Percentiles rank a stretch among this genome's conserved stretches.
phyloP scores from a whole-genome alignment of 1,140 invertebrate genomes.

The Oscheius sp. region DNA sequence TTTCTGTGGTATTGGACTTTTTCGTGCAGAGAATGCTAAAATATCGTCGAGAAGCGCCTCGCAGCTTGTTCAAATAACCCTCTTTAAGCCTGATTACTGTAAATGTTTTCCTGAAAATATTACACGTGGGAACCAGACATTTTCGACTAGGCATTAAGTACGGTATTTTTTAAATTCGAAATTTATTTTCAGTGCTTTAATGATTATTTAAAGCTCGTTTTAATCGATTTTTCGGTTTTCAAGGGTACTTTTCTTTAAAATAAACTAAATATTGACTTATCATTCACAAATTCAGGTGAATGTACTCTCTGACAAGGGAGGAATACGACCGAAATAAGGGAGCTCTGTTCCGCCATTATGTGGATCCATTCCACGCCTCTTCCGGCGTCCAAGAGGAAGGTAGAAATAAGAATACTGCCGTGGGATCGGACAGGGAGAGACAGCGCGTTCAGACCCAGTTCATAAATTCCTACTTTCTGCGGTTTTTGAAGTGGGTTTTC shows the following conservation, averaged over 20 bases:
- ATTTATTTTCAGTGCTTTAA: too few species aligned
- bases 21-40: too few species aligned
- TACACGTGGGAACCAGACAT: too few species aligned
- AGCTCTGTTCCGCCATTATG: conserved; percentile 21
- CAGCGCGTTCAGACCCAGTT: conserved; percentile 5
- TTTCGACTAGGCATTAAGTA: too few species aligned
- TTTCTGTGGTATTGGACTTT: too few species aligned
- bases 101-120: too few species aligned
- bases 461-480: conserved; percentile 26
- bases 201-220: too few species aligned
- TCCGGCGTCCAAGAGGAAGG: neutral
- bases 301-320: conserved; percentile 19
- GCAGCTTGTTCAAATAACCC: too few species aligned
- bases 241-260: neutral
- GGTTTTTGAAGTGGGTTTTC: conserved; percentile 23
- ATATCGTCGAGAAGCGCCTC: too few species aligned
- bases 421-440: conserved; percentile 1
- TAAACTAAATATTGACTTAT: neutral
- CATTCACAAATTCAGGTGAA: neutral
- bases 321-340: conserved; percentile 27
- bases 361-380: neutral
- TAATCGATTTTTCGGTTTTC: too few species aligned
- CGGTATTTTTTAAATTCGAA: too few species aligned
- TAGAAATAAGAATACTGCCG: neutral
- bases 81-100: too few species aligned